Conservation (phyloP, 2,888 invertebrate genomes). For the Cryptocheilus praepositus region DNA sequence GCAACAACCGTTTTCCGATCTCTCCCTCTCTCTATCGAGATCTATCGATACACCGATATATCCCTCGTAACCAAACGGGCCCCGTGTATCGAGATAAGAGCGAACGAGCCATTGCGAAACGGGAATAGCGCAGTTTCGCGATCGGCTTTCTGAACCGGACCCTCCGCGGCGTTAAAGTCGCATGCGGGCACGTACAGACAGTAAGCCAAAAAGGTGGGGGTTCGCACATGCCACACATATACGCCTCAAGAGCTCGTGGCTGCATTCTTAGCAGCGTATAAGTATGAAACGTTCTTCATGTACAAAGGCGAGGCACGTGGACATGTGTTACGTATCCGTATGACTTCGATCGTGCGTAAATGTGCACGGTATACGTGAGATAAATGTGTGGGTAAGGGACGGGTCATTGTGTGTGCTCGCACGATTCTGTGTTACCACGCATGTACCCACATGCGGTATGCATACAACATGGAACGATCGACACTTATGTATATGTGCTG, state of each 20-base stretch:
- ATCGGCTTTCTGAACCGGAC: conserved; percentile 31
- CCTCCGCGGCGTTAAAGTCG: conserved; percentile 25
- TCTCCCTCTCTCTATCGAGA: conserved; percentile 27
- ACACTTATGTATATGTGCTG: background rate
- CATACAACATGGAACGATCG: too few relatives aligned
- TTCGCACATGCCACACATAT: conserved; percentile 2
- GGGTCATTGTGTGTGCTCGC: too few relatives aligned
- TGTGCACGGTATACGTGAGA: too few relatives aligned
- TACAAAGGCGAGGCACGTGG: too few relatives aligned
- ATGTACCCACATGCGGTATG: too few relatives aligned
- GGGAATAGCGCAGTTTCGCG: conserved; percentile 35
- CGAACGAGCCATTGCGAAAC: conserved; percentile 30
- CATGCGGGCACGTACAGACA: conserved; percentile 10
- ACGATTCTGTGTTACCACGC: too few relatives aligned
- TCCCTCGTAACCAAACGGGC: conserved; percentile 23
- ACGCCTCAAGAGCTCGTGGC: background rate
- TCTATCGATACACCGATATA: conserved; percentile 29
- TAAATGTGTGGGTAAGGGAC: too few relatives aligned
- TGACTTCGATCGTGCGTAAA: too few relatives aligned
- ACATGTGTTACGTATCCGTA: too few relatives aligned
- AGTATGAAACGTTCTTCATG: too few relatives aligned
- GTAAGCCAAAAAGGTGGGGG: background rate
- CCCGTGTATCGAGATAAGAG: conserved; percentile 36
- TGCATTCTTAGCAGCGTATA: too few relatives aligned
- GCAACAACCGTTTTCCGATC: conserved; percentile 23